Evolutionary conservation across 2,797 vertebrate genomes (phyloP), one percentile per base, ranked within the genome.

Genomic region (Gallinago solitaria): DNA sequence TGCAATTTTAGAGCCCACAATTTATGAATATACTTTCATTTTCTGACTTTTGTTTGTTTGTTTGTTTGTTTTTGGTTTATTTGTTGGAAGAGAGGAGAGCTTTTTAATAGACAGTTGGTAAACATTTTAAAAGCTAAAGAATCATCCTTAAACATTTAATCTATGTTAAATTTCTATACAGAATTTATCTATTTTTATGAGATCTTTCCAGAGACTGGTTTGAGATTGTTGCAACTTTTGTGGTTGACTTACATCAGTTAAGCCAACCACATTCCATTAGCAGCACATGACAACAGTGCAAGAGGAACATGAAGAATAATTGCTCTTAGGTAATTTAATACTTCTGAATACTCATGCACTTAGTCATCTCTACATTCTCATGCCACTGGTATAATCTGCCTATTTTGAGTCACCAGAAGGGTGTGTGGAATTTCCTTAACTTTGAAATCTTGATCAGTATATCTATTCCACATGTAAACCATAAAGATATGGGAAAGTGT

Each of bases 1-100:
- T 8, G 8, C 19, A 45, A 0, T 0, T 83, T 75, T 65, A 71
- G 16, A 56, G 1, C 1, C 3, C 4, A 27, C 2, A 11, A 19
- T 79, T 71, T 76, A 28, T 45, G 25, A 89, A 59, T 6, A 33
- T 1, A 9, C 67, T 35, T 5, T 64, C 9, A 43, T 75, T 83
- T 80, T 60, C 12, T 24, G 4, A 7, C 5, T 33, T 68, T 64
- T 19, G 54, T 67, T 32, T 20, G 35, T 14, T 39, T 20, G 35
- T 14, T 39, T 39, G 12, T 14, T 39, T 39, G 45, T 20, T 45
- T 57, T 19, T 15, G 9, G 5, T 61, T 80, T 73, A 61, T 50
- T 60, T 63, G 1, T 64, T 41, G 19, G n/a, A 69, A 77, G 17
- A 67, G 2, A n/a, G 5, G 11, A 50, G 3, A 86, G 7, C 1